These are phyloP conservation scores for Carcharodon carcharias DNA, from an alignment of 2,797 vertebrate species.

Conservation along the genomic window DNA sequence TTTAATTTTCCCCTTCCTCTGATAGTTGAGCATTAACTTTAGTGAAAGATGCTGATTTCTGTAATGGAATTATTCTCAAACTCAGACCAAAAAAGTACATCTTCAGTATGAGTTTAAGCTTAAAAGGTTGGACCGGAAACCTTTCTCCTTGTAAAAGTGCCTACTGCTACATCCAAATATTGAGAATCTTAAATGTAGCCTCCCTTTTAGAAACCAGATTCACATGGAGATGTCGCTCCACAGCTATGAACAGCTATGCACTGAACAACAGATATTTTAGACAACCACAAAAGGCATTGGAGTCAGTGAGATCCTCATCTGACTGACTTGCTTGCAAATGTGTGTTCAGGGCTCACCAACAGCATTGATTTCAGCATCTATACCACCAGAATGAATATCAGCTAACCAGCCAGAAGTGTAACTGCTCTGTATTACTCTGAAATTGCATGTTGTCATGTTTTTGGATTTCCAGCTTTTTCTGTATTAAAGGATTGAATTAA, in stretches of 20 bases:
- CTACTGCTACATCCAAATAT: not conserved
- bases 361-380: not conserved
- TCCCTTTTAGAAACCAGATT: not conserved
- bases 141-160: not conserved
- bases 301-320: not conserved
- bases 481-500: not conserved
- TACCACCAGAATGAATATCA: not conserved
- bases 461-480: not conserved
- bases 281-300: not conserved
- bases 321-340: not conserved
- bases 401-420: not conserved
- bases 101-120: too few relatives aligned
- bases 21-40: not conserved
- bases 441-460: not conserved
- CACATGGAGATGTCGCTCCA: not conserved
- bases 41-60: not conserved
- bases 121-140: not conserved
- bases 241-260: not conserved
- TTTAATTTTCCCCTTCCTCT: not conserved
- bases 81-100: too few relatives aligned
- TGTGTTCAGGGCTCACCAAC: not conserved
- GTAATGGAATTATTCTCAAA: not conserved
- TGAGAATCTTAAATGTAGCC: not conserved
- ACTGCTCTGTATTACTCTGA: not conserved
- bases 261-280: not conserved